These are phyloP conservation scores for Trididemnum clinides DNA, from an alignment of 23 tunicate species.

Conservation along the genomic window DNA sequence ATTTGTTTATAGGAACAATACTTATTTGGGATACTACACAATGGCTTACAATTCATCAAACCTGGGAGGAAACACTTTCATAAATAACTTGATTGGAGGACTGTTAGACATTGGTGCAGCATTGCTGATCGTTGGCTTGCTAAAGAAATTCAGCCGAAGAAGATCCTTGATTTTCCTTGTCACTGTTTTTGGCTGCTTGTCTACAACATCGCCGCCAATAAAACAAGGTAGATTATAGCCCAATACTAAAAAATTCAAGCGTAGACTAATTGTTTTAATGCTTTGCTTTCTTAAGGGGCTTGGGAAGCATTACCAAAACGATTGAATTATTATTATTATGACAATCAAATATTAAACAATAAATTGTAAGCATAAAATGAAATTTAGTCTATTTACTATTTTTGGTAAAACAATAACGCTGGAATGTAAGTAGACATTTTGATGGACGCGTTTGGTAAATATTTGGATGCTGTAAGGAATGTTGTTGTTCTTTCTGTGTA, in stretches of 20 bases:
- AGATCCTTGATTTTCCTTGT: background rate
- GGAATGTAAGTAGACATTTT: too few species aligned
- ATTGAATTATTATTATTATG: too few species aligned
- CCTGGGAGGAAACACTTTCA: background rate
- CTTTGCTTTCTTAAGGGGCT: too few species aligned
- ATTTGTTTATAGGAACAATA: conserved; percentile 7
- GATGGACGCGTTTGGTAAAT: too few species aligned
- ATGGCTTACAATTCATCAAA: conserved; percentile 8
- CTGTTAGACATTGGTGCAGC: conserved; percentile 3
- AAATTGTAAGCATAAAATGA: too few species aligned
- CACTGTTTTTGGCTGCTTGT: background rate
- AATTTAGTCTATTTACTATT: too few species aligned
- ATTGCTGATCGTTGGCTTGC: background rate
- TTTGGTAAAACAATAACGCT: too few species aligned
- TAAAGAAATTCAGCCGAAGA: conserved; percentile 13
- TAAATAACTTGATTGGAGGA: conserved; percentile 15
- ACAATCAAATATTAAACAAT: too few species aligned
- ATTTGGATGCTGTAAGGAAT: too few species aligned
- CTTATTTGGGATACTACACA: conserved; percentile 7
- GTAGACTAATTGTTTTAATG: too few species aligned
- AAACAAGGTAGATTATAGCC: background rate
- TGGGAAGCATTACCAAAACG: too few species aligned
- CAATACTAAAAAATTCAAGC: background rate
- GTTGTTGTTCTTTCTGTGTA: too few species aligned
- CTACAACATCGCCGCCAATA: background rate